Evolutionary conservation across 2,888 invertebrate genomes (phyloP).

Genomic region (Andrena hattorfiana): DNA sequence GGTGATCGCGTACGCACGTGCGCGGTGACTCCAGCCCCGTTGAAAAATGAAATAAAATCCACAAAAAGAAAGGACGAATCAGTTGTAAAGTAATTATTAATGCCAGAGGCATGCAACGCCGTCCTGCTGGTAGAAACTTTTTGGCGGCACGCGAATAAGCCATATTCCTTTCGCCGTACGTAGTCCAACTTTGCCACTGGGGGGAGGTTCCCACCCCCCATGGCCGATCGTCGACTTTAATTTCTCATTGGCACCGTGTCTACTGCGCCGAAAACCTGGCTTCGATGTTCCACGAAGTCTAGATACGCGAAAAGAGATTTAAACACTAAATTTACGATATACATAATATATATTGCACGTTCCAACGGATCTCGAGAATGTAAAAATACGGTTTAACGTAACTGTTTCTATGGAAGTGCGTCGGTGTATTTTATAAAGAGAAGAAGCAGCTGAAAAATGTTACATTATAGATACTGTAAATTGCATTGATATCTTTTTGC

Average conservation of each 20-base stretch:
- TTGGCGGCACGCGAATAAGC: constrained; percentile 84
- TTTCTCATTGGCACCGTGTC: constrained; percentile 78
- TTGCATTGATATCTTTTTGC: too few relatives aligned
- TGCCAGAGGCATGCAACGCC: constrained; percentile 81
- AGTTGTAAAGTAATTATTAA: constrained; percentile 84
- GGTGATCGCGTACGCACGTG: constrained; percentile 64
- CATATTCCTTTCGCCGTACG: constrained; percentile 74
- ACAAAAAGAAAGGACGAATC: constrained; percentile 73
- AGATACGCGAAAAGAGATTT: background rate
- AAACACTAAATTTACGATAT: background rate
- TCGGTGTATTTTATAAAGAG: too few relatives aligned
- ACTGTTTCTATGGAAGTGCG: too few relatives aligned
- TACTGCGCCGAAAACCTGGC: constrained; percentile 57
- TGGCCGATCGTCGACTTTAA: constrained; percentile 76
- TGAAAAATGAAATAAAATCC: constrained; percentile 72
- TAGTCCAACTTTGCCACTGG: constrained; percentile 80
- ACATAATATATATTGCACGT: too few relatives aligned
- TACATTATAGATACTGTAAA: too few relatives aligned
- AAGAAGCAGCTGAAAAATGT: too few relatives aligned
- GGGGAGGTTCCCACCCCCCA: constrained; percentile 69
- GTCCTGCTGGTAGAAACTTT: constrained; percentile 80
- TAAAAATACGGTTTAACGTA: too few relatives aligned
- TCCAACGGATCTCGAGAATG: too few relatives aligned
- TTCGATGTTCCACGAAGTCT: background rate
- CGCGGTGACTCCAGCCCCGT: constrained; percentile 41